phyloP scores from a whole-genome alignment of 2,888 invertebrate species.

The Ptychoptera albimana region DNA sequence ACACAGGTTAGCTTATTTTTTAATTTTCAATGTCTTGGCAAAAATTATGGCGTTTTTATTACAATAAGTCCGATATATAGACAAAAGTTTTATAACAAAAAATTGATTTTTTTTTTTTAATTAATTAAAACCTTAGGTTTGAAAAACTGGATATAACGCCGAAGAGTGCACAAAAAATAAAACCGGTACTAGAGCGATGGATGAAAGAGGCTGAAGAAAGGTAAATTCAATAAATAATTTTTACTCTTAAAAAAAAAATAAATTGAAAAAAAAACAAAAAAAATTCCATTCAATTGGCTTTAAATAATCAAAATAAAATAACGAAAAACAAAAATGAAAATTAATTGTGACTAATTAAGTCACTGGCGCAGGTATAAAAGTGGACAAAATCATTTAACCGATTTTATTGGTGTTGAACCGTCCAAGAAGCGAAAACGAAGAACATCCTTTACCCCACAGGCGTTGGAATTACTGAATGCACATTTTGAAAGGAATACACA shows the following conservation, averaged over 20 bases:
- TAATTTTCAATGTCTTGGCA: too few relatives aligned
- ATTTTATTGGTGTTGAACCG: conserved; percentile 91
- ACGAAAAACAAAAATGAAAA: conserved; percentile 8
- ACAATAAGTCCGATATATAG: too few relatives aligned
- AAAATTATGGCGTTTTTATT: too few relatives aligned
- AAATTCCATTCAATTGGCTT: conserved; percentile 20
- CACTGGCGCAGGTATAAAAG: conserved; percentile 73
- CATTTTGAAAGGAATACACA: conserved; percentile 96
- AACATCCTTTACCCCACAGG: conserved; percentile 94
- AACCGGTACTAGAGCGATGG: conserved; percentile 96
- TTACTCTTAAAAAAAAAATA: too few relatives aligned
- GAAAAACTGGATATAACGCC: conserved; percentile 99
- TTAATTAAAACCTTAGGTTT: conserved; percentile 71
- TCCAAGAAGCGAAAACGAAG: conserved; percentile 92
- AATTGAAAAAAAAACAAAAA: too few relatives aligned
- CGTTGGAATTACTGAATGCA: conserved; percentile 82
- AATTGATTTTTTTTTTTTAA: conserved; percentile 32
- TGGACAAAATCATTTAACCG: conserved; percentile 85
- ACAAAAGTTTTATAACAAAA: neutral
- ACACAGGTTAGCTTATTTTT: too few relatives aligned
- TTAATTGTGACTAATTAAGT: conserved; percentile 17
- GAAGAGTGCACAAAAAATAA: conserved; percentile 98
- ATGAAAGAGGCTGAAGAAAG: conserved; percentile 98
- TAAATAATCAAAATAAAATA: conserved; percentile 6
- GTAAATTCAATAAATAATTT: conserved; percentile 32